A percentile compares a stretch with the other conserved stretches of the same genome.
Evolutionary conservation across 1,140 invertebrate species (phyloP).

Genomic region (Apis florea): DNA sequence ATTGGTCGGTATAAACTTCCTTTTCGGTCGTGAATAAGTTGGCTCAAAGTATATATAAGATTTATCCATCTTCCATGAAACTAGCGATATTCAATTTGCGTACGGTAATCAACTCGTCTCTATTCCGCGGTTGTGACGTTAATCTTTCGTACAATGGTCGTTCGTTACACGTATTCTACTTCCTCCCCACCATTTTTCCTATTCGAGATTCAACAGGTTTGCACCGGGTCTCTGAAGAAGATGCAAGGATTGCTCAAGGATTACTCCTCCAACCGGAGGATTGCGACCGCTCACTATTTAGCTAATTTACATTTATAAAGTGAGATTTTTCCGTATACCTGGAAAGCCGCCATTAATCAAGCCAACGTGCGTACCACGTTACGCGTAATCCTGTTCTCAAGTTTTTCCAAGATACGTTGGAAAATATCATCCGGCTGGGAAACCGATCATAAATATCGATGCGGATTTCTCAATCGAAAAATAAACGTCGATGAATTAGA

Average conservation of each 20-base stretch:
- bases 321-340: constrained; percentile 27
- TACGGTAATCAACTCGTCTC: constrained; percentile 8
- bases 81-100: constrained; percentile 9
- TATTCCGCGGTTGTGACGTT: background rate
- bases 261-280: constrained; percentile 16
- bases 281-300: constrained; percentile 27
- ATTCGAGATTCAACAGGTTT: constrained; percentile 5
- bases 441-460: constrained; percentile 9
- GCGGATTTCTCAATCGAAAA: background rate
- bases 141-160: constrained; percentile 15
- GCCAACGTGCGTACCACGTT: background rate
- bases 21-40: background rate
- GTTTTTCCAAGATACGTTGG: constrained; percentile 12
- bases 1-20: background rate
- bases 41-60: background rate
- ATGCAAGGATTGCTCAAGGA: constrained; percentile 29
- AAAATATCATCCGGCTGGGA: constrained; percentile 13
- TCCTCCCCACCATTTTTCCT: background rate
- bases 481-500: no score
- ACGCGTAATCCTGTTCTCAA: background rate
- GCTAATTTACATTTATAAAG: constrained; percentile 45
- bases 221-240: background rate
- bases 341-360: constrained; percentile 35
- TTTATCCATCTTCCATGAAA: background rate
- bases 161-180: constrained; percentile 25